Base-by-base conservation (phyloP, 2,113 vertebrate genomes). In the Lagopus muta region DNA sequence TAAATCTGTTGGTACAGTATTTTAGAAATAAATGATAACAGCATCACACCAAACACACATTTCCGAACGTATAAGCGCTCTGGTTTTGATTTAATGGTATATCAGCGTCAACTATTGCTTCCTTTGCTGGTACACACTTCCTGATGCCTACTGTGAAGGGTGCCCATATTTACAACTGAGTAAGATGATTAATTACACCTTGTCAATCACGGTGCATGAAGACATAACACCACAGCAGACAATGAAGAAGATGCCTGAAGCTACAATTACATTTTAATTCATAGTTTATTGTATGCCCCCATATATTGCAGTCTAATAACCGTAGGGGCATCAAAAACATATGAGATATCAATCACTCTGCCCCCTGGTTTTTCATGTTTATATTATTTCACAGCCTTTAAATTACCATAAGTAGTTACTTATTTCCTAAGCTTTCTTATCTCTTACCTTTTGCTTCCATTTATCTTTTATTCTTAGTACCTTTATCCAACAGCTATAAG, bases 131-230 rank as follows among this genome's bases (percentile, higher is more conserved):
- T 97, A 98, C 97, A 98, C 97, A 97, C 97, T 97, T 97, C 97
- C 98, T 98, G 97, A 98, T 98, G 98, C 97, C 97, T 97, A 97
- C 96, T 97, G 97, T 97, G 98, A 98, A 98, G 98, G 97, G 97
- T 98, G 98, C 97, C 97, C 98, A 97, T 98, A 98, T 98, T 98
- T 98, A 98, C 98, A 98, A 98, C 97, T 96, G 98, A 98, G 98
- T 97, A 98, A 97, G 97, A 98, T 98, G 98, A 98, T 98, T 98
- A 98, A 98, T 98, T 98, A 98, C 98, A 98, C 97, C 97, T 97
- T 98, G 98, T 98, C 98, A 98, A 97, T 98, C 98, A 98, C 97
- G 96, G 97, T 98, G 96, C 97, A 98, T 98, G 97, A 98, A 98
- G 98, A 98, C 97, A 98, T 98, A 98, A 97, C 98, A 97, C 97